Evolutionary conservation across 1,140 invertebrate species (phyloP), one percentile per base, ranked within the genome.

Genomic region (Bathynomus jamesi): DNA sequence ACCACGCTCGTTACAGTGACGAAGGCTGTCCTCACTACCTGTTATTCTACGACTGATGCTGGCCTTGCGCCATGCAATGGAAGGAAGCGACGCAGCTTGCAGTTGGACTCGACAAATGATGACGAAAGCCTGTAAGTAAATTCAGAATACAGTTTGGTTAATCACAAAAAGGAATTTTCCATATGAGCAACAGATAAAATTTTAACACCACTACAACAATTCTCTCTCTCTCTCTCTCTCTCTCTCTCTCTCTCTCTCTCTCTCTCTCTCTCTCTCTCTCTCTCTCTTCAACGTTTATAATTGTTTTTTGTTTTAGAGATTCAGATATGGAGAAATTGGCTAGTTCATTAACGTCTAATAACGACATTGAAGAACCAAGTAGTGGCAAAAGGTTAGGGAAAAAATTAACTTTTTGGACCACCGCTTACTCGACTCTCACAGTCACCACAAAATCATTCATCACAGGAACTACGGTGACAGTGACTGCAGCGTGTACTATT

Each of bases 391-490:
- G 71, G 28, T 31, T 25, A 13, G 66, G 60, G 4, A 66, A 32
- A 30, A 40, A 67, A 27, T 30, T 68, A 21, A 72, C 71, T 0
- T 30, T 72, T 32, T 72, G 71, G 71, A 24, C 65, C 3, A 72
- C 71, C 0, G 61, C 27, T 4, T 72, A 63, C 28, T 60, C 71
- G 0, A 68, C 65, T 5, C 24, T 72, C 30, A 72, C 71, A 3
- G 27, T 67, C 13, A 72, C 71, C 8, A 68, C 53, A 3, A 72
- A 62, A 2, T 72, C 71, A 27, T 60, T 67, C 24, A 60, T 67
- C 30, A 2, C 53, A 0, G 65, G 64, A 10, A 72, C 71, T 0
- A 72, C 71, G 3, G 66, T 72, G 29, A 67, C 71, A 3, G 65
- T 67, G 8, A 65, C 65, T 4, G 71, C 71, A 13, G 29, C 62